These are phyloP conservation scores for Nomada ferruginata DNA, from an alignment of 2,888 invertebrate genomes.

Conservation along the genomic window DNA sequence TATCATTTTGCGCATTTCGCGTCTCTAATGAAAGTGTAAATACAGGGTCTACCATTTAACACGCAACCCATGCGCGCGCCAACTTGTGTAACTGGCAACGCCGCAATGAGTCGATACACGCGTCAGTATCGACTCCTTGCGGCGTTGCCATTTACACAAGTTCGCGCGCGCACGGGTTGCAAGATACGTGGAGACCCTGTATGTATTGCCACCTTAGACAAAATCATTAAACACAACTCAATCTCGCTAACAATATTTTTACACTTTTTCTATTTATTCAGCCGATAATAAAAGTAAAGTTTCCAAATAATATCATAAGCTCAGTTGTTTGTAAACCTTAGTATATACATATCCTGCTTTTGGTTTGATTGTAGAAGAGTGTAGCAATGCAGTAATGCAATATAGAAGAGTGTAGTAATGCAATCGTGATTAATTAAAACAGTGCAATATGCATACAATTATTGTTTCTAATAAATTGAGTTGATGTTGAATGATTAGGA, in stretches of 20 bases:
- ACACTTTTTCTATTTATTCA: not conserved
- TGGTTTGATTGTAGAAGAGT: not conserved
- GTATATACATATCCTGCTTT: slow-evolving; percentile 18
- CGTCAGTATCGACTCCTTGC: too few species aligned
- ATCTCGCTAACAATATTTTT: not conserved
- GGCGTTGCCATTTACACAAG: too few species aligned
- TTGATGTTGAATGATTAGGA: not conserved
- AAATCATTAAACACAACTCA: slow-evolving; percentile 4
- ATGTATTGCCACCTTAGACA: not conserved
- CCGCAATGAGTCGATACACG: too few species aligned
- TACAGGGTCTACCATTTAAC: not conserved
- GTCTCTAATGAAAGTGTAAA: slow-evolving; percentile 22
- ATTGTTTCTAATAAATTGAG: not conserved
- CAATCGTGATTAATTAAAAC: not conserved
- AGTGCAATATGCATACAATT: not conserved
- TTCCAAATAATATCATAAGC: slow-evolving; percentile 7
- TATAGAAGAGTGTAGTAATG: not conserved
- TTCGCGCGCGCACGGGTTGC: too few species aligned
- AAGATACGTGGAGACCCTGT: too few species aligned
- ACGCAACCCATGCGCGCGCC: too few species aligned
- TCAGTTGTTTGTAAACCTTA: slow-evolving; percentile 60
- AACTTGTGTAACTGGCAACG: too few species aligned
- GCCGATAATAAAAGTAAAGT: not conserved
- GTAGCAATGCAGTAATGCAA: not conserved
- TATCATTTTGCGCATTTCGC: slow-evolving; percentile 21